Evolutionary conservation across 2,797 vertebrate genomes (phyloP).

Genomic region (Buphagus erythrorhynchus): DNA sequence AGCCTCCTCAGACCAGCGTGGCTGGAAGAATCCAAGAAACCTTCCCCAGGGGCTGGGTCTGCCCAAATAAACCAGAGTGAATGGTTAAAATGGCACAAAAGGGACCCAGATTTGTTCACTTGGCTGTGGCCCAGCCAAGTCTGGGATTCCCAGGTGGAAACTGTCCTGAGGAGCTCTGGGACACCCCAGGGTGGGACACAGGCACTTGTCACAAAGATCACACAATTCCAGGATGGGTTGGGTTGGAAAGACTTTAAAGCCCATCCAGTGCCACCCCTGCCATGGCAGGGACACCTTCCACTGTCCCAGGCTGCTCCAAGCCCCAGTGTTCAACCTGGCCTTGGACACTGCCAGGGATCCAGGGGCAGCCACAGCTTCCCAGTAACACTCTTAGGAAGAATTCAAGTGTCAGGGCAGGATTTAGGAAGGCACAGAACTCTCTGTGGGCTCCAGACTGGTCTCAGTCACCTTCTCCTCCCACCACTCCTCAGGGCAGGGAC

Average conservation of each 20-base stretch:
- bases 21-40: neutral
- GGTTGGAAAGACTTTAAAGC: neutral
- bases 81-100: neutral
- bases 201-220: neutral
- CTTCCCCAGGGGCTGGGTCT: neutral
- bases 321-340: neutral
- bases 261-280: fast-evolving
- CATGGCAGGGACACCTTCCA: neutral
- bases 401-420: neutral
- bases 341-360: neutral
- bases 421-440: neutral
- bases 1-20: neutral
- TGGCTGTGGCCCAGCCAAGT: neutral
- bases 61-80: neutral
- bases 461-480: neutral
- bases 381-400: neutral
- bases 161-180: neutral
- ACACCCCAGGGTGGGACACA: neutral
- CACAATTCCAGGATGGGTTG: neutral
- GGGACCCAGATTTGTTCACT: fast-evolving
- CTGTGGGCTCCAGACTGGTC: neutral
- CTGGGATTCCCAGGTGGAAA: neutral
- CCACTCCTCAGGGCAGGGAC: neutral
- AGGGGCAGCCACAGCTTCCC: neutral
- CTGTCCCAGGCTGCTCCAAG: neutral